These are phyloP conservation scores for Tragelaphus strepsiceros DNA, from an alignment of 2,113 vertebrate species.

Conservation along the genomic window DNA sequence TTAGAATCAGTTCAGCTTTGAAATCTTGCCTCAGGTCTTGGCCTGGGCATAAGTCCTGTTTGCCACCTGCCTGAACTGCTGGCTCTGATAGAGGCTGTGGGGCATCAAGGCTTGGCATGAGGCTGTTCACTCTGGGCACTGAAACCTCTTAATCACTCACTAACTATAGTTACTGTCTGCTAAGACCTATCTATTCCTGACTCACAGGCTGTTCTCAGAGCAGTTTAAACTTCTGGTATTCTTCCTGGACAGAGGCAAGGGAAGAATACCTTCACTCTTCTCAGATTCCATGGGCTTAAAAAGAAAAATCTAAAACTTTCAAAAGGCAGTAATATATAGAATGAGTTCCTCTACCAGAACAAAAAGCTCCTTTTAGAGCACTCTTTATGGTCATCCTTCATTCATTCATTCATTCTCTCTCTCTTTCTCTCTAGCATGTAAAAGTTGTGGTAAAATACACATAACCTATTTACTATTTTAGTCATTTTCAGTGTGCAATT, in stretches of 20 bases:
- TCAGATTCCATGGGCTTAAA: not conserved
- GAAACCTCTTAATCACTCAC: constrained; percentile 43
- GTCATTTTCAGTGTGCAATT: not conserved
- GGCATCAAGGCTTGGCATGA: constrained; percentile 27
- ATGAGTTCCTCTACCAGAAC: not conserved
- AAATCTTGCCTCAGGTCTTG: constrained; percentile 9
- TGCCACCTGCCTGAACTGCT: not conserved
- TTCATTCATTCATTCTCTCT: not conserved
- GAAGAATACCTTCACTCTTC: not conserved
- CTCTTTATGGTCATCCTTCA: not conserved
- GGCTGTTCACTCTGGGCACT: constrained; percentile 18
- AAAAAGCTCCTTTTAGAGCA: not conserved
- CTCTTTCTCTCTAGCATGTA: not conserved
- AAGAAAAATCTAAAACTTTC: not conserved
- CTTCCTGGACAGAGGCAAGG: constrained; percentile 18
- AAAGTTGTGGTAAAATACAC: not conserved
- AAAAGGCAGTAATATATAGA: not conserved
- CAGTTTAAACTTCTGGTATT: constrained; percentile 26
- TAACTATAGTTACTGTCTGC: constrained; percentile 54
- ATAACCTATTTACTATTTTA: not conserved
- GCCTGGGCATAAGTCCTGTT: not conserved
- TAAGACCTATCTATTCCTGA: constrained; percentile 46
- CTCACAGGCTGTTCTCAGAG: constrained; percentile 26
- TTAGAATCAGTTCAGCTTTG: constrained; percentile 5
- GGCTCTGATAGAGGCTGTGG: not conserved